Evolutionary conservation across 2,888 invertebrate species (phyloP).

Genomic region (Elmis aenea): DNA sequence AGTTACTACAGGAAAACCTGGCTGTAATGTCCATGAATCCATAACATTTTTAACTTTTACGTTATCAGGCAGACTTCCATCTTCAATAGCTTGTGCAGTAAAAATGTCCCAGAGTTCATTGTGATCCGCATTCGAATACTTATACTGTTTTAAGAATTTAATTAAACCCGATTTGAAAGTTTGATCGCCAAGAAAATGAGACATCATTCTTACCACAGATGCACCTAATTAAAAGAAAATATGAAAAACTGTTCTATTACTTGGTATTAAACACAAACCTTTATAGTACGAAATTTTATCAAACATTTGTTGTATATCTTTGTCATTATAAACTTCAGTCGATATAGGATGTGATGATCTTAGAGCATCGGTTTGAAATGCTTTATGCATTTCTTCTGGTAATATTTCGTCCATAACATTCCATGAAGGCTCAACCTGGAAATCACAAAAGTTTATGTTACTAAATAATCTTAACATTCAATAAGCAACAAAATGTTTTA

Average conservation of each 20-base stretch:
- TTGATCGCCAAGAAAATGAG: slow-evolving; percentile 61
- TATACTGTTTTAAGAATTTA: slow-evolving; percentile 49
- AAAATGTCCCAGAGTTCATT: slow-evolving; percentile 65
- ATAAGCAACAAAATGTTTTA: too few species aligned
- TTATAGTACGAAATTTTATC: slow-evolving; percentile 70
- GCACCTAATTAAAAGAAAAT: slow-evolving; percentile 53
- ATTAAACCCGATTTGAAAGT: slow-evolving; percentile 53
- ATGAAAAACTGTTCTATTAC: not conserved
- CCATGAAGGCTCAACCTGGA: slow-evolving; percentile 56
- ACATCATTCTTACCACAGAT: slow-evolving; percentile 67
- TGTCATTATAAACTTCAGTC: slow-evolving; percentile 55
- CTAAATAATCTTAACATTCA: too few species aligned
- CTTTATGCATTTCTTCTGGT: slow-evolving; percentile 50
- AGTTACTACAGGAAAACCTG: slow-evolving; percentile 63
- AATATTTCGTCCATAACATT: slow-evolving; percentile 55
- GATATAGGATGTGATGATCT: slow-evolving; percentile 62
- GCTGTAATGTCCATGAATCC: slow-evolving; percentile 63
- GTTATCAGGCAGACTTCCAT: slow-evolving; percentile 39
- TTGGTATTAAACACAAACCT: slow-evolving; percentile 42
- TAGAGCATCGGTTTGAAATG: slow-evolving; percentile 58
- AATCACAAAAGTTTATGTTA: slow-evolving; percentile 7
- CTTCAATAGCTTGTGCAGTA: slow-evolving; percentile 52
- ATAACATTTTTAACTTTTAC: slow-evolving; percentile 56
- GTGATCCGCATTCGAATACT: slow-evolving; percentile 59
- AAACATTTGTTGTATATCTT: slow-evolving; percentile 63